Base-by-base conservation (phyloP, 2,888 invertebrate species). In the Fragum sueziense region DNA sequence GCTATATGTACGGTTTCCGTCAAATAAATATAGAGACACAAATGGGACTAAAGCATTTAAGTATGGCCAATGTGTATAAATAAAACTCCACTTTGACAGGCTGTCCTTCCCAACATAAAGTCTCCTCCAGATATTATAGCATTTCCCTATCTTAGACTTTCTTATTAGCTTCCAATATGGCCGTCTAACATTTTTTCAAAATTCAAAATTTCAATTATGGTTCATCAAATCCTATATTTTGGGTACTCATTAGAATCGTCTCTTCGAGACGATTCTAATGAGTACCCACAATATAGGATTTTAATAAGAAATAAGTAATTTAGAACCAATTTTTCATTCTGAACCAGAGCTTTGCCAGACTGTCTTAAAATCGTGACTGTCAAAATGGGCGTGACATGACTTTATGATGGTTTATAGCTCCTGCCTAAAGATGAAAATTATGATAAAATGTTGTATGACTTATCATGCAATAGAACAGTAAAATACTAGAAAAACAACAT, bases 31-130 rank as follows among this genome's bases (percentile, higher is more conserved):
- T 76, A 78, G 84, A 78, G 84, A 82, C 84, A 84, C 70, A 77
- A 84, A 79, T 84, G 84, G 80, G 76, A 74, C 84, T 84, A 79
- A 84, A 81, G 80, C 84, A 75, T 84, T 84, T 84, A 84, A 80
- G 80, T 80, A 51, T 72, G 52, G 79, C 81, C 81, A 77, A 79
- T 71, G 67, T 76, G 76, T 84, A 76, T 84, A 84, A 84, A 84
- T 79, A 81, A 84, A 84, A 74, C 70, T 72, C 47, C 74, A 72
- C 69, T 70, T 72, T 82, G 82, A 82, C 82, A 78, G 75, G 78
- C 51, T 82, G 82, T 82, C 82, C 82, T 72, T 59, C 51, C 41
- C 47, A 70, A 78, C 73, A 78, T 75, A 78, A 72, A 73, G 75
- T 67, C 59, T 72, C 34, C 54, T 54, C 41, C n/a, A 54, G 52